Evolutionary conservation across 2,888 invertebrate genomes (phyloP).

Genomic region (Dysmachus trigonus): DNA sequence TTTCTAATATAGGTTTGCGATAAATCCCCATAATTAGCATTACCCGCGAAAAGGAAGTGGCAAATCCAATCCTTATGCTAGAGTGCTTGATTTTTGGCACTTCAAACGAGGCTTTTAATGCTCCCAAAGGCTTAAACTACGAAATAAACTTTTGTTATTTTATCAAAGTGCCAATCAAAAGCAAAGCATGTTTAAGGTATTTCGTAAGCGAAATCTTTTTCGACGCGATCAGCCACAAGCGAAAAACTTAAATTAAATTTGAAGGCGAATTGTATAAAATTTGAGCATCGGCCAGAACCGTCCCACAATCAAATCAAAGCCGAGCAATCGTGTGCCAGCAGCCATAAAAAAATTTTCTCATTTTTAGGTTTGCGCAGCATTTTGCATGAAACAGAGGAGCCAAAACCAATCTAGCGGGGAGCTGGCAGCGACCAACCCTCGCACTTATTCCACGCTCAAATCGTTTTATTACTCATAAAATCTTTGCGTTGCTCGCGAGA

Average conservation of each 20-base stretch:
- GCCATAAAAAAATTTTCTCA: not conserved
- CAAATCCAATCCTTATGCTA: not conserved
- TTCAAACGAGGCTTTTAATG: not conserved
- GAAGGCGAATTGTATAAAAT: not conserved
- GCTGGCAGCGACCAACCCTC: not conserved
- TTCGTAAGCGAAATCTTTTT: not conserved
- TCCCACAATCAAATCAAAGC: not conserved
- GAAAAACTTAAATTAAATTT: not conserved
- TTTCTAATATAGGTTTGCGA: not conserved
- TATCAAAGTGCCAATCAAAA: not conserved
- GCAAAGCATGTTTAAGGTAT: not conserved
- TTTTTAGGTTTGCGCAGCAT: not conserved
- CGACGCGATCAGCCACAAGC: not conserved
- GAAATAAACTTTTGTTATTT: not conserved
- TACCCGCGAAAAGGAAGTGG: not conserved
- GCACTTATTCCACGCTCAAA: not conserved
- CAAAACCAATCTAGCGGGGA: not conserved
- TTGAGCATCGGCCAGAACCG: not conserved
- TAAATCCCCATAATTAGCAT: not conserved
- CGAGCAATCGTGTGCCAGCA: not conserved
- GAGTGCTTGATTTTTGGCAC: not conserved
- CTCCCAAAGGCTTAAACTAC: not conserved
- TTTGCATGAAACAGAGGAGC: not conserved
- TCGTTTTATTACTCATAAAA: constrained; percentile 5
- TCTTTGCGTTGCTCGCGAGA: not conserved